Conservation (phyloP, 1,140 invertebrate species). For the Pseudomyrmex cubaensis region DNA sequence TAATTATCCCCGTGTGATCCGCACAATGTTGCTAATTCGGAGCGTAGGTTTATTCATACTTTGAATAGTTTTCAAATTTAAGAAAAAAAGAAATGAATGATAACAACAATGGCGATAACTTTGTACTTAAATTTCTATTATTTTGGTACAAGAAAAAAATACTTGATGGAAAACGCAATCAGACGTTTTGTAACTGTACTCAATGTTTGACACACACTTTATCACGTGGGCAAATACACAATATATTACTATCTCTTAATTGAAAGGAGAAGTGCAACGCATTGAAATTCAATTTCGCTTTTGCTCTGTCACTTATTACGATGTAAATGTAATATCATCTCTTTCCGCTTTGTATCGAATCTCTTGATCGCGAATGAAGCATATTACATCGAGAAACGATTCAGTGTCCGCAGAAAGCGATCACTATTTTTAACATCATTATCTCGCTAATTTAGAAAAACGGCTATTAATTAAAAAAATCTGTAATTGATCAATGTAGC, state of each 20-base stretch:
- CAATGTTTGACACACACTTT: not conserved
- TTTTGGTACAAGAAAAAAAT: not conserved
- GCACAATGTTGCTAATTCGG: too few relatives aligned
- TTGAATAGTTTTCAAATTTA: not conserved
- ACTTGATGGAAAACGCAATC: conserved; percentile 11
- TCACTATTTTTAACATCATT: not conserved
- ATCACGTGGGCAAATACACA: conserved; percentile 1
- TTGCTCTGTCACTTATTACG: conserved; percentile 35
- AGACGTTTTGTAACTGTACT: conserved; percentile 60
- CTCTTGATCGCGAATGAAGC: conserved; percentile 18
- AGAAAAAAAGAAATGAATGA: not conserved
- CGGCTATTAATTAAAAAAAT: not conserved
- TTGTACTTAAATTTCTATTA: not conserved
- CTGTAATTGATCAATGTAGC: not conserved
- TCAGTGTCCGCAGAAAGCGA: not conserved
- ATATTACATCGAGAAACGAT: not conserved
- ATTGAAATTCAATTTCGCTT: conserved; percentile 33
- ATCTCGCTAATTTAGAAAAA: not conserved
- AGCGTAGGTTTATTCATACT: too few relatives aligned
- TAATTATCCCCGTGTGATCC: too few relatives aligned
- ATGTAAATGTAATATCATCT: conserved; percentile 5
- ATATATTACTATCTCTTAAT: conserved; percentile 34
- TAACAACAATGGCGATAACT: not conserved
- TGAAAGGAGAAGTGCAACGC: conserved; percentile 29
- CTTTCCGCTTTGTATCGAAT: conserved; percentile 5